Percentiles rank a stretch among this genome's conserved stretches.
Evolutionary conservation across 2,113 vertebrate species (phyloP).

Genomic region (Ciconia boyciana): DNA sequence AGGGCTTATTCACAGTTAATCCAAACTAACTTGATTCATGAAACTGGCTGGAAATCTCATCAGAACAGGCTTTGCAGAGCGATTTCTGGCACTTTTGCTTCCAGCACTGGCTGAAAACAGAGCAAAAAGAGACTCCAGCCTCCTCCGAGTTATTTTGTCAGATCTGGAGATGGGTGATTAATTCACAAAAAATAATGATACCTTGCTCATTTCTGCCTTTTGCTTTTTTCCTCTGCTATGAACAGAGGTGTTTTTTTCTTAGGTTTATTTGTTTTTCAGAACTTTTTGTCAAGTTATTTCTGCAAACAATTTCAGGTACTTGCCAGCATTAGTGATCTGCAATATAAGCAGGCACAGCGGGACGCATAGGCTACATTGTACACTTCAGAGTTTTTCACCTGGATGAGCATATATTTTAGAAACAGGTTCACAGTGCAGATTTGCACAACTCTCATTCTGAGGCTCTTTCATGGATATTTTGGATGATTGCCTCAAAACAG

Average conservation of each 20-base stretch:
- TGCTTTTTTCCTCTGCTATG: not conserved
- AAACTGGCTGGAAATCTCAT: conserved; percentile 40
- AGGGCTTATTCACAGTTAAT: conserved; percentile 19
- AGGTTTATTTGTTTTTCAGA: not conserved
- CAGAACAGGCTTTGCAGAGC: conserved; percentile 15
- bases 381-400: not conserved
- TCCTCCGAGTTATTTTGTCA: not conserved
- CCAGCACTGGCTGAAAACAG: not conserved
- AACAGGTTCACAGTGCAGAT: not conserved
- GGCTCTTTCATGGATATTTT: not conserved
- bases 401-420: not conserved
- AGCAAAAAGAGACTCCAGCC: not conserved
- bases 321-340: not conserved
- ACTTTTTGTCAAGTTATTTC: not conserved
- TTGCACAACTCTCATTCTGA: not conserved
- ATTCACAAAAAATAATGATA: not conserved
- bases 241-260: not conserved
- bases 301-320: not conserved
- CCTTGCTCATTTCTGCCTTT: not conserved
- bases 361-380: accelerated
- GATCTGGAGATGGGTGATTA: not conserved
- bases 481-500: not conserved
- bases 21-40: conserved; percentile 21
- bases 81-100: conserved; percentile 24
- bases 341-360: not conserved